Base-by-base conservation (phyloP, 2,888 invertebrate genomes). In the Zygothrica quintamaculata region DNA sequence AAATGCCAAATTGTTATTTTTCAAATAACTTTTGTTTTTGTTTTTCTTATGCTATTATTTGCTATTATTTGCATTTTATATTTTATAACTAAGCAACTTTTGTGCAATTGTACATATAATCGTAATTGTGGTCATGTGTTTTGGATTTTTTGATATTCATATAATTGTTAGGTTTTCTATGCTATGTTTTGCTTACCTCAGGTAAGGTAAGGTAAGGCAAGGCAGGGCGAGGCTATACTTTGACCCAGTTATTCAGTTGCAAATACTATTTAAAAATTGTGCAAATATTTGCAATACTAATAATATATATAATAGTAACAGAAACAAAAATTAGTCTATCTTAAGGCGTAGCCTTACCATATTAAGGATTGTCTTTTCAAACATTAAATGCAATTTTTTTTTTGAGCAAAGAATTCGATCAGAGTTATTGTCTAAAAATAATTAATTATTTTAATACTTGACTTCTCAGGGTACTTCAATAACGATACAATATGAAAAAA, bases 231-330 rank as follows among this genome's bases (percentile, higher is more conserved):
- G 75, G 75, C 36, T 74, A 77, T 69, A 69, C 75, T 75, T 60
- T 75, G 75, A 74, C 75, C 74, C 43, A 75, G 77, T 77, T 75
- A 69, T 77, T 48, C 56, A 65, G 69, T 69, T 68, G 68, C 68
- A 61, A 62, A 73, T 55, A 43, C 33, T 29, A 58, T 59, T 65
- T 31, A 46, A 46, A 50, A 47, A 53, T 69, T 74, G 39, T 62
- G 73, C 61, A 73, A 74, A 76, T 67, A 67, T 76, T 72, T 68
- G 77, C n/a, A n/a, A n/a, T n/a, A n/a, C n/a, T n/a, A 39, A 65
- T 62, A 47, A 36, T 46, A 18, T 53, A 53, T 12, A 43, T 25
- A 26, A 34, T 26, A 25, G 12, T 18, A 16, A 15, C n/a, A 11
- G 7, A 26, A 16, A 37, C 48, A 60, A 48, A 16, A 36, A 42